These are phyloP conservation scores for Ivindomyrus marchei DNA, from an alignment of 2,113 vertebrate genomes.

Conservation along the genomic window DNA sequence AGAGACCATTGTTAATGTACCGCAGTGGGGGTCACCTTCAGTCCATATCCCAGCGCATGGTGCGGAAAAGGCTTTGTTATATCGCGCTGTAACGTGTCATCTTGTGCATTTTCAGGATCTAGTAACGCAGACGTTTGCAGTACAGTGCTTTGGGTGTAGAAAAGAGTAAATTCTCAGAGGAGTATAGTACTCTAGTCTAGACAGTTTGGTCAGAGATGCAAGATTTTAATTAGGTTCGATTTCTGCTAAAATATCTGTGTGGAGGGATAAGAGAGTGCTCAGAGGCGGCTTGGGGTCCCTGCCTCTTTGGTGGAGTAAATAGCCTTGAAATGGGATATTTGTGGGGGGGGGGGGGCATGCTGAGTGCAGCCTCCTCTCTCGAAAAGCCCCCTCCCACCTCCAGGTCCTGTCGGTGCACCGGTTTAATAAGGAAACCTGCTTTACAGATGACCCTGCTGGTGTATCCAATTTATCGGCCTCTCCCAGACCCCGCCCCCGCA, in stretches of 20 bases:
- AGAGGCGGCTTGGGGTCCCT: not conserved
- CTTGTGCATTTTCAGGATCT: not conserved
- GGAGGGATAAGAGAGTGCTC: not conserved
- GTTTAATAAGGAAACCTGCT: slow-evolving; percentile 13
- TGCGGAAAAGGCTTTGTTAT: not conserved
- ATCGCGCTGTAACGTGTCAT: not conserved
- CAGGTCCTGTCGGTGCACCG: not conserved
- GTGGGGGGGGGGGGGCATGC: not conserved
- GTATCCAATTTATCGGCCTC: slow-evolving; percentile 20
- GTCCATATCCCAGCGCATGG: not conserved
- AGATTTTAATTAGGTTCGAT: slow-evolving; percentile 4
- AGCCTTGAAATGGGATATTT: slow-evolving; percentile 16
- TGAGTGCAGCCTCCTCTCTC: not conserved
- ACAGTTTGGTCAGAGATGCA: not conserved
- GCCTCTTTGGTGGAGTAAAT: slow-evolving; percentile 6
- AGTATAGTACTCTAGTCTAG: not conserved
- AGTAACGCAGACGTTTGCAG: not conserved
- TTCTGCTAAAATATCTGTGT: not conserved
- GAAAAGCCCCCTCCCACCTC: not conserved
- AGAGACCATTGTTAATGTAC: not conserved
- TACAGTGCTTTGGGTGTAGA: not conserved
- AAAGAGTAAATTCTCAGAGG: not conserved
- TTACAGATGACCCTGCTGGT: not conserved
- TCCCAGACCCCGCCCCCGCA: not conserved
- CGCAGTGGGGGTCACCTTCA: not conserved